Conservation (phyloP, 1,140 invertebrate genomes). For the Conopomorpha cramerella region DNA sequence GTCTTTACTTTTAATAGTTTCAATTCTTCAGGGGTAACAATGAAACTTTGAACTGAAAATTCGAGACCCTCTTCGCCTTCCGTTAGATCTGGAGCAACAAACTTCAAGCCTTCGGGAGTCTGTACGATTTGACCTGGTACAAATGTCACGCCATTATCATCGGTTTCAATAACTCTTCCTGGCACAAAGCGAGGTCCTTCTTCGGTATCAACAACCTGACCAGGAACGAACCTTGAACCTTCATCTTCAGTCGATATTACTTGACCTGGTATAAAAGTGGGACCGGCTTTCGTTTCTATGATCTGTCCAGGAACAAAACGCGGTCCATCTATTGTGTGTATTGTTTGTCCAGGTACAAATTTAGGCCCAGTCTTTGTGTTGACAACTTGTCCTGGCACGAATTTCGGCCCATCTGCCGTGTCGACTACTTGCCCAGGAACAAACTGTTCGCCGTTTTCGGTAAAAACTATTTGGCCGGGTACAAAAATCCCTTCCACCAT, state of each 20-base stretch:
- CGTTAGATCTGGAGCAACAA: constrained; percentile 71
- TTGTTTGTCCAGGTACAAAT: constrained; percentile 73
- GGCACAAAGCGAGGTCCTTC: constrained; percentile 75
- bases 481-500: constrained; percentile 71
- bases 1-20: constrained; percentile 65
- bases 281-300: constrained; percentile 72
- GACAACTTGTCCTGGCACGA: constrained; percentile 74
- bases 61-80: constrained; percentile 70
- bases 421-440: constrained; percentile 77
- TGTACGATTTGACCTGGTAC: constrained; percentile 74
- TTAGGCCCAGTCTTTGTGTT: constrained; percentile 70
- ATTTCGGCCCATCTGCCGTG: constrained; percentile 68
- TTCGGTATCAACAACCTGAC: constrained; percentile 73
- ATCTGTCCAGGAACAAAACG: constrained; percentile 74
- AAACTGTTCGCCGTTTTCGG: constrained; percentile 72
- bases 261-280: constrained; percentile 75
- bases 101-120: constrained; percentile 71
- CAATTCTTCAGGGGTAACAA: constrained; percentile 72
- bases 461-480: constrained; percentile 72
- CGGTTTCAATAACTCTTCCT: constrained; percentile 70
- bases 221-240: constrained; percentile 72
- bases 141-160: constrained; percentile 69
- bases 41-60: constrained; percentile 77
- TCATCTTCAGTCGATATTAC: constrained; percentile 74
- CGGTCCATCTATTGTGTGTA: constrained; percentile 69